Percentiles rank a stretch among this genome's conserved stretches.
phyloP scores from a whole-genome alignment of 23 tunicate species.

The Oikopleura vanhoeffeni region DNA sequence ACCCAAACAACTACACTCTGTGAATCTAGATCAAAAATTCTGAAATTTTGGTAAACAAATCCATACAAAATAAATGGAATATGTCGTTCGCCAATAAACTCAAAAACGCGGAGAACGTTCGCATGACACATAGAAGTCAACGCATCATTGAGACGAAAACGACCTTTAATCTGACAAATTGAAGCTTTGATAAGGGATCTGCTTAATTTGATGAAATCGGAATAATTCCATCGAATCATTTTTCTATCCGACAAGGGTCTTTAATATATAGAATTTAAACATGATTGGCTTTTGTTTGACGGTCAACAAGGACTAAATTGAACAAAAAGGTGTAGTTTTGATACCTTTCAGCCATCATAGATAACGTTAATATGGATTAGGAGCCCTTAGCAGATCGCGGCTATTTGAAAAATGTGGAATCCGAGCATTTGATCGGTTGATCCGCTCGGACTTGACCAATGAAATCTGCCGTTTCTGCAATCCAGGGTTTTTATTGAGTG shows the following conservation, averaged over 20 bases:
- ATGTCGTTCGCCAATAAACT: not conserved
- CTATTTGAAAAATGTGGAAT: too few relatives aligned
- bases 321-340: not conserved
- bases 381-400: too few relatives aligned
- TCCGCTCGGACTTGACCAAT: too few relatives aligned
- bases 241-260: too few relatives aligned
- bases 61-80: not conserved
- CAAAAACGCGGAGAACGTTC: not conserved
- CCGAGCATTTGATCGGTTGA: too few relatives aligned
- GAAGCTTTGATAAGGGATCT: not conserved
- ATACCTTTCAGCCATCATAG: too few relatives aligned
- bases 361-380: too few relatives aligned
- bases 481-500: too few relatives aligned
- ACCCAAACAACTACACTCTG: not conserved
- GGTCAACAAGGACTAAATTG: not conserved
- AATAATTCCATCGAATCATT: too few relatives aligned
- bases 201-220: not conserved
- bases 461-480: too few relatives aligned
- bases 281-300: not conserved
- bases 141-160: conserved; percentile 12
- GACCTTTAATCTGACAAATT: not conserved
- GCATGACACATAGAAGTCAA: not conserved
- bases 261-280: too few relatives aligned
- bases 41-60: not conserved
- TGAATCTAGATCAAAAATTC: not conserved